Evolutionary conservation across 2,888 invertebrate genomes (phyloP), one percentile per base, ranked within the genome.

Genomic region (Lagria hirta): DNA sequence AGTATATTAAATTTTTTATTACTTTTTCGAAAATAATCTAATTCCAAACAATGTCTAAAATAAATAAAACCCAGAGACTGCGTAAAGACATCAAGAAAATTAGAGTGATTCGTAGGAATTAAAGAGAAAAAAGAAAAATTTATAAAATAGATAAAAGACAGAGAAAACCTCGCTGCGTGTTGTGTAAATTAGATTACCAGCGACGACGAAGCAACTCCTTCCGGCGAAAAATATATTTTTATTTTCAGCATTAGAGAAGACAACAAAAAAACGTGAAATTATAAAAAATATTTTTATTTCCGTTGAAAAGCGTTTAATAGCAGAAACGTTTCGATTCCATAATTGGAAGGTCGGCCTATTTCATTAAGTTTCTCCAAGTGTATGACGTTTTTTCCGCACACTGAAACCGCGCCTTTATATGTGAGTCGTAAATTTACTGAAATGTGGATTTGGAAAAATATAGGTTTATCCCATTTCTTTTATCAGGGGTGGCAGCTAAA

Each of bases 391-490:
- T 53, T 56, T 55, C 49, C 52, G 46, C 54, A 50, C 54, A 45
- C 49, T 49, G 47, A 48, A 53, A 55, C 59, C 57, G 61, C 57
- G 57, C 59, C 59, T 60, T 56, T 60, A 59, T 62, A 61, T 59
- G 53, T 54, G 53, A 57, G 61, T 60, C 63, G 62, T 64, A 64
- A 65, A 64, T 64, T 62, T 61, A 61, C 60, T 60, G 59, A 62
- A 64, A 61, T 62, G 63, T 61, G 61, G 62, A 63, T 62, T 63
- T 64, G 57, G 63, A 63, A 62, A 63, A 64, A 62, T 64, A 64
- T 64, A 61, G 62, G 61, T 62, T 65, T 63, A 62, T 64, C 60
- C 62, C 61, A 60, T 62, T 64, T 59, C 57, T 58, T 62, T 54
- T 61, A 59, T 60, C 55, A 58, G 60, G 62, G 61, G 60, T 57